A percentile compares a stretch with the other conserved stretches of the same genome.
phyloP scores from a whole-genome alignment of 2,113 vertebrate genomes.

The Pampusana beccarii region DNA sequence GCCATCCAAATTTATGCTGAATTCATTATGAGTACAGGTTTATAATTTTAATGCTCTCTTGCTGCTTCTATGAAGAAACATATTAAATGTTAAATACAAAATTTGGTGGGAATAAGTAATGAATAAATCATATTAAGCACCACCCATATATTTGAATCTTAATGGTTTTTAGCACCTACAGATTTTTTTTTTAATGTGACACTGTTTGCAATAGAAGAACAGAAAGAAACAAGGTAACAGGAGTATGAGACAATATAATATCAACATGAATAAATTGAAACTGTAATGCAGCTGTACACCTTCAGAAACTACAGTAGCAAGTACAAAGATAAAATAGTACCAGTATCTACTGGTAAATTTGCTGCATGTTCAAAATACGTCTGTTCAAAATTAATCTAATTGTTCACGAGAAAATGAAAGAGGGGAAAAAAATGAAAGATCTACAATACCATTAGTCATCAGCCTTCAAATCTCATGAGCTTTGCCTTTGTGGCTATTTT shows the following conservation, averaged over 20 bases:
- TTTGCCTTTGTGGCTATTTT: background rate
- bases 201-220: background rate
- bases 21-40: background rate
- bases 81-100: background rate
- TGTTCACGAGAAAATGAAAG: background rate
- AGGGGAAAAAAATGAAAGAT: background rate
- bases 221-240: background rate
- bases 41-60: conserved; percentile 4
- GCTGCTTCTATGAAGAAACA: background rate
- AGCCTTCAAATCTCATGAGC: background rate
- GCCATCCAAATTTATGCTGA: background rate
- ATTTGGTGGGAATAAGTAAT: background rate
- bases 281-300: background rate
- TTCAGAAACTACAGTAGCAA: background rate
- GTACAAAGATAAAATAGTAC: background rate
- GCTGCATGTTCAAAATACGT: background rate
- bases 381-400: background rate
- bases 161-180: background rate
- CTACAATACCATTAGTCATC: background rate
- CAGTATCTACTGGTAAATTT: background rate
- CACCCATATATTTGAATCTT: background rate
- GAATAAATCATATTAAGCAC: background rate
- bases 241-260: background rate
- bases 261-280: background rate
- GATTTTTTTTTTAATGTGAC: background rate